Base-by-base conservation (phyloP, 2,113 vertebrate genomes). In the Phodopus roborovskii region DNA sequence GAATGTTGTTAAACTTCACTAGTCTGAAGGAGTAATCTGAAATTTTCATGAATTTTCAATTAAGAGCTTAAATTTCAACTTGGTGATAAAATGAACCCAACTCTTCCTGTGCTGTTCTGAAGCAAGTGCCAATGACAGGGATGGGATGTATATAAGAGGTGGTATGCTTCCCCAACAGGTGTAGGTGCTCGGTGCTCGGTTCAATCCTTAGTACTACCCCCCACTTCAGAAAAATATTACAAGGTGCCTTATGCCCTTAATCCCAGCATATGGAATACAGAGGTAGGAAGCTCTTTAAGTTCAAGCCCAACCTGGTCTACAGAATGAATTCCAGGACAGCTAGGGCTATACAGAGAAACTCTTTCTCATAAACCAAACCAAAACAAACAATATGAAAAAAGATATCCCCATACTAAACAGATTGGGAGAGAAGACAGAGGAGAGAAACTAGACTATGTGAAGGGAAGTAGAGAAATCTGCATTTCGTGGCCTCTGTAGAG, bases 41-140 rank as follows among this genome's bases (percentile, higher is more conserved):
- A 95, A 92, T 26, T 50, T 1, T 88, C 13, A 15, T 33, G 39
- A 39, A 82, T 60, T 93, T 96, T 96, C 36, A 88, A 73, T 81
- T 30, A 68, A 73, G 78, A 45, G 28, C 20, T 89, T 95, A 42
- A 68, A n/a, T 75, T 86, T 91, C n/a, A 96, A 53, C 8, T 16
- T 50, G 66, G 50, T 88, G 24, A 48, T 93, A 48, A n/a, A 45
- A 62, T 42, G 24, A n/a, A 24, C 15, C 17, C 12, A 66, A 33
- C 0, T 53, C n/a, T 62, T 92, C 30, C 66, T 85, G 8, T 16
- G 39, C 2, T 75, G 20, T 73, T 84, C 73, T 75, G 48, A 94
- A 92, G 71, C n/a, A 3, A 2, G 20, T 58, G 12, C 17, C 11
- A 75, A 70, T 12, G 53, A 78, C 60, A 74, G 74, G n/a, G n/a